A percentile compares a stretch with the other conserved stretches of the same genome.
Conservation (phyloP, 2,113 vertebrate species). For the Onychorhynchus coronatus region DNA sequence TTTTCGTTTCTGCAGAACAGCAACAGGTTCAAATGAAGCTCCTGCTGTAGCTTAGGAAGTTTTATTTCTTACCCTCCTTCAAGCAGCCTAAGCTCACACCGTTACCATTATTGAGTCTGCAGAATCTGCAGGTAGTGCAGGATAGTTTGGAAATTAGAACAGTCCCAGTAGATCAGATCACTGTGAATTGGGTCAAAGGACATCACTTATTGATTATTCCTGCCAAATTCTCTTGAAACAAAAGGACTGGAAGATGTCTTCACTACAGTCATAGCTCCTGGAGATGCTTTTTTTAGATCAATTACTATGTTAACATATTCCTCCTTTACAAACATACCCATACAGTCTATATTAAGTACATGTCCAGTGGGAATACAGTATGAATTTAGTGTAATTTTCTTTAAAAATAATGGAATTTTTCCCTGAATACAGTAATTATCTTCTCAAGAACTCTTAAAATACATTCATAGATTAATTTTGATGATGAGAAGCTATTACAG, state of each 20-base stretch:
- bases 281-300: neutral
- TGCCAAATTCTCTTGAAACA: neutral
- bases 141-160: neutral
- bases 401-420: neutral
- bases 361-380: neutral
- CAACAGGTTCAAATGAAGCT: neutral
- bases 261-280: neutral
- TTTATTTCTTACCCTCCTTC: neutral
- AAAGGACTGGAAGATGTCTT: neutral
- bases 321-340: neutral
- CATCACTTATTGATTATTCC: neutral
- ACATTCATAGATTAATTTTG: neutral
- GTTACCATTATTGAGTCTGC: too few relatives aligned
- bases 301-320: neutral
- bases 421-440: neutral
- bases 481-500: neutral
- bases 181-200: neutral
- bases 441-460: neutral
- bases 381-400: neutral
- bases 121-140: fast-evolving
- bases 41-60: neutral
- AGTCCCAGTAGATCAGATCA: neutral
- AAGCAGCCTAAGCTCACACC: neutral
- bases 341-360: neutral
- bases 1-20: neutral